Conservation (phyloP, 2,888 invertebrate genomes). For the Dioctria rufipes region DNA sequence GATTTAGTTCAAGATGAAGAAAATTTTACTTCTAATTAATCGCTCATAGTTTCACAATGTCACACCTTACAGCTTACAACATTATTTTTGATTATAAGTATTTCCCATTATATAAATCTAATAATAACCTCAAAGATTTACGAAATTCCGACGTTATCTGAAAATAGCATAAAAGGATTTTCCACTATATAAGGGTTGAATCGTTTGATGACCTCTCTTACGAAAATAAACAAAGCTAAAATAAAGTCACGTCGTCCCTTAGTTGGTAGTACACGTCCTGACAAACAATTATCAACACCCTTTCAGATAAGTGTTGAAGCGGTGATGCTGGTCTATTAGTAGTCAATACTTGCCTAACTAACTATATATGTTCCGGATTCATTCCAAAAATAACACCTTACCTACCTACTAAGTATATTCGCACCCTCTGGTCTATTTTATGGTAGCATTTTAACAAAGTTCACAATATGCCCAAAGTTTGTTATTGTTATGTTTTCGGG, state of each 20-base stretch:
- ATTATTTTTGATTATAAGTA: too few relatives aligned
- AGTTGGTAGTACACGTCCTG: background rate
- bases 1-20: too few relatives aligned
- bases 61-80: too few relatives aligned
- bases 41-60: too few relatives aligned
- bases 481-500: conserved; percentile 55
- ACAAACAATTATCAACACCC: conserved; percentile 15
- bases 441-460: background rate
- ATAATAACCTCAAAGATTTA: background rate
- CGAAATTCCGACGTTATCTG: background rate
- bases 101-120: too few relatives aligned
- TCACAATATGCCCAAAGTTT: background rate
- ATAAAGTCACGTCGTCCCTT: background rate
- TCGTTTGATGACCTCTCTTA: background rate
- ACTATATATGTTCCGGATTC: background rate
- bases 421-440: conserved; percentile 15
- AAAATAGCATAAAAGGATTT: background rate
- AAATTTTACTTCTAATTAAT: too few relatives aligned
- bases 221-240: background rate
- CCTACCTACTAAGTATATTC: background rate
- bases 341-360: background rate
- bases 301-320: background rate
- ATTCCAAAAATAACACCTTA: conserved; percentile 18
- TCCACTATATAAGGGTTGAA: background rate
- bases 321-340: conserved; percentile 21